phyloP scores from a whole-genome alignment of 2,113 vertebrate genomes.

The Oplegnathus fasciatus region DNA sequence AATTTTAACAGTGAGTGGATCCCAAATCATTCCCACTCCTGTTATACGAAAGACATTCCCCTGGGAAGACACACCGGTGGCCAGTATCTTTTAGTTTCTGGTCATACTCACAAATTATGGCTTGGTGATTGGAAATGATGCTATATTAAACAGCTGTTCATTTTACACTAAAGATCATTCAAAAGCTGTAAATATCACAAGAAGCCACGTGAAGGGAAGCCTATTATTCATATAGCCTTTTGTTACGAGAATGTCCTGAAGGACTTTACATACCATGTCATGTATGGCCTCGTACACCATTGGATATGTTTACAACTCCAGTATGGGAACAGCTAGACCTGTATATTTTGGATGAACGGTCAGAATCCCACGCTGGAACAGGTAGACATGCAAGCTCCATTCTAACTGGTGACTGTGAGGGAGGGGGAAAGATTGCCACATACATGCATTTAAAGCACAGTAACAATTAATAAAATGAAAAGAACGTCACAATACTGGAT shows the following conservation, averaged over 20 bases:
- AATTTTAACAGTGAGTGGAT: neutral
- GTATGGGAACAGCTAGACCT: no score
- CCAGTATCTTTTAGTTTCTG: neutral
- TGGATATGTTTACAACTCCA: no score
- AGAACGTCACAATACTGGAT: no score
- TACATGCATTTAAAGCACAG: no score
- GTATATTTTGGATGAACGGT: no score
- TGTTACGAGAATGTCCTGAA: neutral
- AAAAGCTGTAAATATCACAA: neutral
- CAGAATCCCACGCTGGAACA: no score
- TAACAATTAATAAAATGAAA: no score
- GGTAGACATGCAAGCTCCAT: no score
- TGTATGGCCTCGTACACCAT: neutral
- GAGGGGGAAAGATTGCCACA: no score
- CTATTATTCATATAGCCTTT: neutral
- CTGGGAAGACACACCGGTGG: no score
- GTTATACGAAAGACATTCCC: neutral
- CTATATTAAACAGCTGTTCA: neutral
- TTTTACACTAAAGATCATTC: neutral
- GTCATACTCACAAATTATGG: neutral
- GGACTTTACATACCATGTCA: neutral
- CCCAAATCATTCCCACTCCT: neutral
- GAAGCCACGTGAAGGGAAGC: neutral
- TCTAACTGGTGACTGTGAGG: no score
- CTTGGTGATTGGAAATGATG: neutral